phyloP scores from a whole-genome alignment of 2,113 vertebrate species.

The Puntigrus tetrazona region DNA sequence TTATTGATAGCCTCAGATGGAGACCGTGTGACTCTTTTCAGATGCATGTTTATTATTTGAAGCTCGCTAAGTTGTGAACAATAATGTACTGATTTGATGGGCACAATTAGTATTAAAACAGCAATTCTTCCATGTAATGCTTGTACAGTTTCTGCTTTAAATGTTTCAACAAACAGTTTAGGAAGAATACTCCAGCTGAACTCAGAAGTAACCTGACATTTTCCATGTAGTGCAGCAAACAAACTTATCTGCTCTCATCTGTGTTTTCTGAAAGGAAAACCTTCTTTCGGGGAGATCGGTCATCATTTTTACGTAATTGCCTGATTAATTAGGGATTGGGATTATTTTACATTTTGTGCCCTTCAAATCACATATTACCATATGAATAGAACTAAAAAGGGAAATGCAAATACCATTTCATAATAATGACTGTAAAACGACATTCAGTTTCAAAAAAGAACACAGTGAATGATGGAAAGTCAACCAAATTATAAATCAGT shows the following conservation, averaged over 20 bases:
- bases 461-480: background rate
- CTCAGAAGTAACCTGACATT: background rate
- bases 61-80: background rate
- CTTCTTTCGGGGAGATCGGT: background rate
- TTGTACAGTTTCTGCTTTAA: background rate
- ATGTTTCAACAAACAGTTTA: constrained; percentile 1
- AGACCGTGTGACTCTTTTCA: background rate
- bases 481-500: background rate
- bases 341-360: background rate
- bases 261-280: background rate
- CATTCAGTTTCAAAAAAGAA: background rate
- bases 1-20: constrained; percentile 25
- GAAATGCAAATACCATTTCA: background rate
- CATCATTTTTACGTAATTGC: background rate
- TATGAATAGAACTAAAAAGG: background rate
- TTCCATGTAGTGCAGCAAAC: background rate
- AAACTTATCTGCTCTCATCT: background rate
- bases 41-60: constrained; percentile 14
- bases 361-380: background rate
- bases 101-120: background rate
- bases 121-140: background rate
- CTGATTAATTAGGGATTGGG: background rate
- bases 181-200: background rate
- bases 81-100: background rate
- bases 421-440: background rate